Percentiles rank a stretch among this genome's conserved stretches.
These are phyloP conservation scores for Drosophila mayaguana DNA, from an alignment of 2,888 invertebrate species.

Conservation along the genomic window DNA sequence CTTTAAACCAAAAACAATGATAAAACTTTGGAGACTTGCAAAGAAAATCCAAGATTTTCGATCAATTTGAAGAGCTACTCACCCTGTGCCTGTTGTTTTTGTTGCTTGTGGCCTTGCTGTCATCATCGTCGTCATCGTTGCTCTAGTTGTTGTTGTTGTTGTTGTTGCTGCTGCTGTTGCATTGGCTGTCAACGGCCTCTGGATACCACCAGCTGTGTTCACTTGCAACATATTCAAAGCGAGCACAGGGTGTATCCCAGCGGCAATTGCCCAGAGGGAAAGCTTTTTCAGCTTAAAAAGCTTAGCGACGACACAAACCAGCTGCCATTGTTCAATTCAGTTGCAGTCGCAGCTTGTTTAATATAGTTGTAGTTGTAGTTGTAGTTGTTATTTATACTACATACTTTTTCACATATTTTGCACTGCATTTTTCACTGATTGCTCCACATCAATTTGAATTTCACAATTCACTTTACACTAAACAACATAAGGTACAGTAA, in stretches of 20 bases:
- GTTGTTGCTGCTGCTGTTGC: slow-evolving; percentile 50
- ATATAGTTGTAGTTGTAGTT: neutral
- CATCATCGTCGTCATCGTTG: slow-evolving; percentile 14
- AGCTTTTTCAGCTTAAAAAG: slow-evolving; percentile 59
- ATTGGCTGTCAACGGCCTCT: slow-evolving; percentile 88
- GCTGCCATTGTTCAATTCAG: neutral
- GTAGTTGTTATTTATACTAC: slow-evolving; percentile 8
- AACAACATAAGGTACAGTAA: neutral
- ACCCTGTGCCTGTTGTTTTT: slow-evolving; percentile 37
- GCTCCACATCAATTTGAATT: slow-evolving; percentile 3
- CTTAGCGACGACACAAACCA: slow-evolving; percentile 65
- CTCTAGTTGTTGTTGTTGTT: slow-evolving; percentile 21
- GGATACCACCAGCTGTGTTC: slow-evolving; percentile 99
- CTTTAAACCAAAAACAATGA: slow-evolving; percentile 38
- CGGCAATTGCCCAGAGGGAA: slow-evolving; percentile 86
- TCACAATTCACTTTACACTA: slow-evolving; percentile 15
- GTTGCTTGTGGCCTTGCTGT: neutral
- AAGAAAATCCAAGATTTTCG: slow-evolving; percentile 36
- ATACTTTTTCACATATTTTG: slow-evolving; percentile 25
- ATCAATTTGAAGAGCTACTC: slow-evolving; percentile 37
- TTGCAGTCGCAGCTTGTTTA: neutral
- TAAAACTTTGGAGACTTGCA: slow-evolving; percentile 64
- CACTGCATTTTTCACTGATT: slow-evolving; percentile 16
- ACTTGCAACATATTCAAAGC: slow-evolving; percentile 90
- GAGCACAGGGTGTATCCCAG: slow-evolving; percentile 99